These are phyloP conservation scores for Carposina sasakii DNA, from an alignment of 1,140 invertebrate species.

Conservation along the genomic window DNA sequence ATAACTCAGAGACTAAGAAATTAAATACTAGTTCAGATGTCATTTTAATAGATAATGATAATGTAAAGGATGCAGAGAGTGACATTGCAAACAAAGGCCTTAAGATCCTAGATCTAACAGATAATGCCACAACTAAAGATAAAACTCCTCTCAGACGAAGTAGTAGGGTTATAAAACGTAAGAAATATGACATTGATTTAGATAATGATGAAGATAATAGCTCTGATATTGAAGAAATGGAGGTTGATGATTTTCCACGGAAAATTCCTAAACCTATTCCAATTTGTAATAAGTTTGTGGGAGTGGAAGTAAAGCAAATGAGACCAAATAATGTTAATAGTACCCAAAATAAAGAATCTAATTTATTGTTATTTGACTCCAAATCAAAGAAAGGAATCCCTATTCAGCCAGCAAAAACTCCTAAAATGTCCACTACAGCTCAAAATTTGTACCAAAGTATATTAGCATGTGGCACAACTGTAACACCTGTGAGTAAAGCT, in stretches of 20 bases:
- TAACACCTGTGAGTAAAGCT: constrained; percentile 55
- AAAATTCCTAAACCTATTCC: constrained; percentile 75
- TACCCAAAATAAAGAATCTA: constrained; percentile 81
- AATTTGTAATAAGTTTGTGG: constrained; percentile 80
- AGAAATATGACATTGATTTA: constrained; percentile 76
- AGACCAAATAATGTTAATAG: constrained; percentile 44
- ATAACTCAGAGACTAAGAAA: constrained; percentile 25
- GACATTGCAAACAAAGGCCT: too few relatives aligned
- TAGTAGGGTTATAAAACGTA: constrained; percentile 77
- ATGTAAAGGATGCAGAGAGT: too few relatives aligned
- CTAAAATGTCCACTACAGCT: constrained; percentile 25
- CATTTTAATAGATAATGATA: constrained; percentile 42
- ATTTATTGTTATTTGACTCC: constrained; percentile 85
- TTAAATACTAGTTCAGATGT: constrained; percentile 34
- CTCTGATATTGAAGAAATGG: constrained; percentile 78
- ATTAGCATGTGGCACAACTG: constrained; percentile 54
- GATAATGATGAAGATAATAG: constrained; percentile 76
- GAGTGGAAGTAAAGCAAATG: constrained; percentile 75
- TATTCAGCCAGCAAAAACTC: constrained; percentile 25
- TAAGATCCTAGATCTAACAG: constrained; percentile 19
- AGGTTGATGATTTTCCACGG: constrained; percentile 75
- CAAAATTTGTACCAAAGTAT: constrained; percentile 61
- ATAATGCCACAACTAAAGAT: constrained; percentile 36
- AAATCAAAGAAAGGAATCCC: constrained; percentile 73
- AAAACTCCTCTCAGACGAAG: constrained; percentile 74